phyloP scores from a whole-genome alignment of 2,113 vertebrate genomes.

The Galbula dea region DNA sequence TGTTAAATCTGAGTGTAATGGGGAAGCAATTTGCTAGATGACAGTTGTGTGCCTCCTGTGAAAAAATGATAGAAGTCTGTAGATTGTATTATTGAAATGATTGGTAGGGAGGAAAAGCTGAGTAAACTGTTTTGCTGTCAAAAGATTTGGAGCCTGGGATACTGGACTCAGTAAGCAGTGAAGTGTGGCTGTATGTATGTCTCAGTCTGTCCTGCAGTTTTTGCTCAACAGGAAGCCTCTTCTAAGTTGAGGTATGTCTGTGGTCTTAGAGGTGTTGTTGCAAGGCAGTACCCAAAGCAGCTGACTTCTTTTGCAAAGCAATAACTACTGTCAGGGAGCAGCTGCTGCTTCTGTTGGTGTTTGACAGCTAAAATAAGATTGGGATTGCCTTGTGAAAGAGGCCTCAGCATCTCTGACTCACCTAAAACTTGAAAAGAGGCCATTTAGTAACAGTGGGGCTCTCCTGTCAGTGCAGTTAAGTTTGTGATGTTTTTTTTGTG shows the following conservation, averaged over 20 bases:
- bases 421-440: not conserved
- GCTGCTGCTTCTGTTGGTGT: constrained; percentile 4
- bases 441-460: not conserved
- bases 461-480: not conserved
- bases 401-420: not conserved
- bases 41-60: not conserved
- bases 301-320: not conserved
- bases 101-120: not conserved
- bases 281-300: not conserved
- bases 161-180: not conserved
- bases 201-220: not conserved
- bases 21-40: constrained; percentile 27
- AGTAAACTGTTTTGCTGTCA: constrained; percentile 16
- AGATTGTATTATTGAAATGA: not conserved
- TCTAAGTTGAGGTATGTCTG: not conserved
- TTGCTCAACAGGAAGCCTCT: not conserved
- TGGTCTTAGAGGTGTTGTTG: not conserved
- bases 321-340: not conserved
- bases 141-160: not conserved
- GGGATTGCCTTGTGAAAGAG: not conserved
- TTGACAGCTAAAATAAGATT: not conserved
- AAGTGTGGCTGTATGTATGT: not conserved
- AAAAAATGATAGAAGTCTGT: not conserved
- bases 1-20: not conserved
- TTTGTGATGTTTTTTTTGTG: not conserved